A percentile compares a stretch with the other conserved stretches of the same genome.
Conservation (phyloP, 2,888 invertebrate genomes). For the Oithona nana region DNA sequence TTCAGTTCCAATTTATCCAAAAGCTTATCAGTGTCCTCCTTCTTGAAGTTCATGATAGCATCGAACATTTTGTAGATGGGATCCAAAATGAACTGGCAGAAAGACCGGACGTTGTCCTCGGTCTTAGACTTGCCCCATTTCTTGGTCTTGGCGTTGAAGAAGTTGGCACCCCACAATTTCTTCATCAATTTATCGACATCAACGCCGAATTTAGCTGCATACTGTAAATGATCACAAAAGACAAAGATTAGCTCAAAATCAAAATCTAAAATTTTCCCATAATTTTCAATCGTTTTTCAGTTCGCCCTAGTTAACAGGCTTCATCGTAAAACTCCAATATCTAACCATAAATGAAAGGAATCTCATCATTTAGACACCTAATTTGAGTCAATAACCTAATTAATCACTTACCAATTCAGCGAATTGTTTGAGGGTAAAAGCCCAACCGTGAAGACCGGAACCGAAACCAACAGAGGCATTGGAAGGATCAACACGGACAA, state of each 20-base stretch:
- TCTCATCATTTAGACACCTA: no score
- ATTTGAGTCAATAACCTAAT: no score
- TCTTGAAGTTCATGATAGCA: conserved; percentile 78
- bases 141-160: conserved; percentile 91
- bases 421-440: conserved; percentile 98
- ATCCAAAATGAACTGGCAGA: conserved; percentile 95
- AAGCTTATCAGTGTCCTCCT: conserved; percentile 72
- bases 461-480: conserved; percentile 99
- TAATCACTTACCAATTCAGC: no score
- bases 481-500: conserved; percentile 90
- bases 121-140: conserved; percentile 92
- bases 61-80: conserved; percentile 91
- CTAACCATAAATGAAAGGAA: no score
- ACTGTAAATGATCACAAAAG: no score
- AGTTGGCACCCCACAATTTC: conserved; percentile 90
- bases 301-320: no score
- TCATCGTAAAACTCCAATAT: no score
- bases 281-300: no score
- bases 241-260: no score
- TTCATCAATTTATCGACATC: conserved; percentile 94
- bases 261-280: no score
- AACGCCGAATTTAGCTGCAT: conserved; percentile 95
- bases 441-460: conserved; percentile 99
- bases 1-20: conserved; percentile 57
- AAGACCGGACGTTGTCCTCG: conserved; percentile 66